A percentile compares a stretch with the other conserved stretches of the same genome.
These are phyloP conservation scores for Sogatella furcifera DNA, from an alignment of 1,140 invertebrate genomes.

Conservation along the genomic window DNA sequence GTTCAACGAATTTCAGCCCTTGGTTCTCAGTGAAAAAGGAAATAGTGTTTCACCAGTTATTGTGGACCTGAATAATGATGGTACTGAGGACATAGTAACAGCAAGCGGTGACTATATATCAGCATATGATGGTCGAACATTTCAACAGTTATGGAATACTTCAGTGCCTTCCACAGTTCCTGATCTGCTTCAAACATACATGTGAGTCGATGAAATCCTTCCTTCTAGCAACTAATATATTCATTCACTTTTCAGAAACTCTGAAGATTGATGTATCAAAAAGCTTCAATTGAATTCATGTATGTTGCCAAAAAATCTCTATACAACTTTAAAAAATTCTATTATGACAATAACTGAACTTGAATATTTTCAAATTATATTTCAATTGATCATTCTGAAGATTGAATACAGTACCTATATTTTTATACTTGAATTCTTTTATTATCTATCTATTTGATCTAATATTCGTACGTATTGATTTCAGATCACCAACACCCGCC, in stretches of 20 bases:
- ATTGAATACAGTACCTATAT: no score
- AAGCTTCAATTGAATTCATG: no score
- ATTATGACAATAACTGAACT: no score
- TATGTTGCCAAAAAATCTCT: no score
- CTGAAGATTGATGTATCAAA: no score
- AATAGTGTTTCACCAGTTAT: slow-evolving; percentile 56
- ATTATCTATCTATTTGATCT: neutral
- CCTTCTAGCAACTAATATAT: no score
- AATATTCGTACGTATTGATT: no score
- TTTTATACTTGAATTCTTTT: no score
- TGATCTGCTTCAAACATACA: slow-evolving; percentile 8
- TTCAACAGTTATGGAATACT: slow-evolving; percentile 15
- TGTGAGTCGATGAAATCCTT: slow-evolving; percentile 12
- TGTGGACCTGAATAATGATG: slow-evolving; percentile 63
- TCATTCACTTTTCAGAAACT: no score
- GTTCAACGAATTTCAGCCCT: slow-evolving; percentile 25
- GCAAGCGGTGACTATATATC: slow-evolving; percentile 59
- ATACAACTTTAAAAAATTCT: no score
- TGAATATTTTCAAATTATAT: no score
- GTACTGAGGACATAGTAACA: slow-evolving; percentile 58
- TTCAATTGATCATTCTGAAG: no score
- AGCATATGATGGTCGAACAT: slow-evolving; percentile 31
- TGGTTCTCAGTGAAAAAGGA: slow-evolving; percentile 31
- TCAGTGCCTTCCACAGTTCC: slow-evolving; percentile 1
- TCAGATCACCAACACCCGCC: slow-evolving; percentile 65